A percentile compares a stretch with the other conserved stretches of the same genome.
phyloP scores from a whole-genome alignment of 2,888 invertebrate species.

The Agriotes lineatus region DNA sequence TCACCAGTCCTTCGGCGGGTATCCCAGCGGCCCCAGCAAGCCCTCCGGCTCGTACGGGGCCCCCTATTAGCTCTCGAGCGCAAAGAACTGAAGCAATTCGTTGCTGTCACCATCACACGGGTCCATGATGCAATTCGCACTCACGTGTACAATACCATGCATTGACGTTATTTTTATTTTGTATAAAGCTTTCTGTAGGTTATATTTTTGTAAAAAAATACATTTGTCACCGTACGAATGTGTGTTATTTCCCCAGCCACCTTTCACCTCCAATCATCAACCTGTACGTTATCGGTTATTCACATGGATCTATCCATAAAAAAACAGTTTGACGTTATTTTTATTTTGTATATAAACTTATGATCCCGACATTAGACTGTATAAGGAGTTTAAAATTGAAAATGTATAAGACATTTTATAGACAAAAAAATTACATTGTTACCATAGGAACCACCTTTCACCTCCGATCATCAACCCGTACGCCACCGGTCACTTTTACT shows the following conservation, averaged over 20 bases:
- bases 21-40: constrained; percentile 67
- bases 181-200: constrained; percentile 68
- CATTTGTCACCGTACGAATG: constrained; percentile 67
- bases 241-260: constrained; percentile 25
- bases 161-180: constrained; percentile 61
- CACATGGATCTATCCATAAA: too few relatives aligned
- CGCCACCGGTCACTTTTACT: constrained; percentile 29
- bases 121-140: constrained; percentile 64
- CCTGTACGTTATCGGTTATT: constrained; percentile 13
- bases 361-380: too few relatives aligned
- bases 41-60: constrained; percentile 80
- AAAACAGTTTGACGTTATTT: too few relatives aligned
- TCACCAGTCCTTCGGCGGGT: constrained; percentile 69
- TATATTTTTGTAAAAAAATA: constrained; percentile 67
- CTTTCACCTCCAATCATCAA: constrained; percentile 21
- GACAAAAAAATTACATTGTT: too few relatives aligned
- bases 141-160: constrained; percentile 57
- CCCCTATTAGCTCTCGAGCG: constrained; percentile 62
- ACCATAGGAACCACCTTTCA: too few relatives aligned
- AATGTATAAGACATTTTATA: too few relatives aligned
- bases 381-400: too few relatives aligned
- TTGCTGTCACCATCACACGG: constrained; percentile 60
- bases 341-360: too few relatives aligned
- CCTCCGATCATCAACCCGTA: neutral
- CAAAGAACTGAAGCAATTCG: constrained; percentile 51